Evolutionary conservation across 1,140 invertebrate genomes (phyloP).

Genomic region (Vanessa atalanta): DNA sequence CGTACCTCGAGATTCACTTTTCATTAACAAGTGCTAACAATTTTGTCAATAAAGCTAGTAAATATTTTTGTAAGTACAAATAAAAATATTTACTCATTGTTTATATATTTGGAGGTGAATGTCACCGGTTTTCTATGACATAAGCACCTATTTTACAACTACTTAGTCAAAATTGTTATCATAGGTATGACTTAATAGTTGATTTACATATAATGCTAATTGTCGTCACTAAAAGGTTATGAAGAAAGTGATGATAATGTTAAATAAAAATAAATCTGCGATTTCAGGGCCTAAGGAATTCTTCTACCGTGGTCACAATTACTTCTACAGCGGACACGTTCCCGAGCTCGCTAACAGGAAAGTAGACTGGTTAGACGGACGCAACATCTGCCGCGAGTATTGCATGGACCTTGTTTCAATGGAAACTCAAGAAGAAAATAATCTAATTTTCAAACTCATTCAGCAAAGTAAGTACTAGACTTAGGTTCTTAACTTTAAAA

Average conservation of each 20-base stretch:
- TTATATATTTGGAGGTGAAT: slow-evolving; percentile 45
- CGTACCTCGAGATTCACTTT: slow-evolving; percentile 49
- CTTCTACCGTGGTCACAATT: slow-evolving; percentile 91
- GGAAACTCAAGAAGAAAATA: slow-evolving; percentile 94
- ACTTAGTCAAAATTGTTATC: slow-evolving; percentile 38
- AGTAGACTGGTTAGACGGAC: slow-evolving; percentile 94
- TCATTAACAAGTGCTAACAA: slow-evolving; percentile 44
- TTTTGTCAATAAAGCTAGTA: slow-evolving; percentile 28
- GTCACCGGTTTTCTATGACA: slow-evolving; percentile 18
- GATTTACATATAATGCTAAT: slow-evolving; percentile 10
- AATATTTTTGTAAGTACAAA: too few relatives aligned
- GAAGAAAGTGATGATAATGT: slow-evolving; percentile 25
- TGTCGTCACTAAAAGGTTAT: slow-evolving; percentile 6
- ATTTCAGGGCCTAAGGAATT: slow-evolving; percentile 93
- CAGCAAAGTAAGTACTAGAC: slow-evolving; percentile 86
- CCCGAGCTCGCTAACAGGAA: slow-evolving; percentile 88
- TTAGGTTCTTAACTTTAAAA: not conserved
- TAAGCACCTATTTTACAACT: slow-evolving; percentile 37
- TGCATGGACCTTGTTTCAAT: slow-evolving; percentile 95
- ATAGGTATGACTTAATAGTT: slow-evolving; percentile 30
- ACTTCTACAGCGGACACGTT: slow-evolving; percentile 93
- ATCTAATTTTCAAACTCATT: slow-evolving; percentile 92
- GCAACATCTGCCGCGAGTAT: slow-evolving; percentile 94
- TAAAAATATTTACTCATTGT: slow-evolving; percentile 36
- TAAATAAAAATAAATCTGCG: slow-evolving; percentile 26